These are phyloP conservation scores for Larimichthys polyactis DNA, from an alignment of 2,113 vertebrate species.

Conservation along the genomic window DNA sequence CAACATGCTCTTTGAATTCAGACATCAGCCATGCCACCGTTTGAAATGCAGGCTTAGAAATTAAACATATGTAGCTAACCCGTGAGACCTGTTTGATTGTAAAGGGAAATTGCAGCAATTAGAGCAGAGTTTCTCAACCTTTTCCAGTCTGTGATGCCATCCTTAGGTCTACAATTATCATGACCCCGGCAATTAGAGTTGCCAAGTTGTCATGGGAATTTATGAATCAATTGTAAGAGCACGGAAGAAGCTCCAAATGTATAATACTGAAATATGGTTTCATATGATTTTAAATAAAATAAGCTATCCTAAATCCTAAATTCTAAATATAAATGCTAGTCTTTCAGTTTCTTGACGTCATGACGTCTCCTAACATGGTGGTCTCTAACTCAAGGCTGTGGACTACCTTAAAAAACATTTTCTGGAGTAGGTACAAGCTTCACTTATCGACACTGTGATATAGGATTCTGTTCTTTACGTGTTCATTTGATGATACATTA, in stretches of 20 bases:
- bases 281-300: not conserved
- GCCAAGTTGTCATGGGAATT: constrained; percentile 13
- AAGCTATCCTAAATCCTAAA: not conserved
- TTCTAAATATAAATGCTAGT: not conserved
- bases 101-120: constrained; percentile 26
- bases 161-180: constrained; percentile 31
- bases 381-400: not conserved
- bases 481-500: constrained; percentile 63
- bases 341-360: not conserved
- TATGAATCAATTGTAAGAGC: constrained; percentile 18
- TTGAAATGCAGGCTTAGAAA: not conserved
- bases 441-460: not conserved
- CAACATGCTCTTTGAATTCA: constrained; percentile 10
- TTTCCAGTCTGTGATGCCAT: constrained; percentile 9
- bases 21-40: not conserved
- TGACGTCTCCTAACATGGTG: not conserved
- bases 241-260: constrained; percentile 9
- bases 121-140: constrained; percentile 25
- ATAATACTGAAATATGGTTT: not conserved
- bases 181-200: constrained; percentile 39
- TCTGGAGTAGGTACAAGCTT: not conserved
- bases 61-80: constrained; percentile 13
- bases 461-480: constrained; percentile 30
- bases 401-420: not conserved
- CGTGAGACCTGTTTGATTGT: constrained; percentile 24